These are phyloP conservation scores for Exephanes ischioxanthus DNA, from an alignment of 2,888 invertebrate genomes.

Conservation along the genomic window DNA sequence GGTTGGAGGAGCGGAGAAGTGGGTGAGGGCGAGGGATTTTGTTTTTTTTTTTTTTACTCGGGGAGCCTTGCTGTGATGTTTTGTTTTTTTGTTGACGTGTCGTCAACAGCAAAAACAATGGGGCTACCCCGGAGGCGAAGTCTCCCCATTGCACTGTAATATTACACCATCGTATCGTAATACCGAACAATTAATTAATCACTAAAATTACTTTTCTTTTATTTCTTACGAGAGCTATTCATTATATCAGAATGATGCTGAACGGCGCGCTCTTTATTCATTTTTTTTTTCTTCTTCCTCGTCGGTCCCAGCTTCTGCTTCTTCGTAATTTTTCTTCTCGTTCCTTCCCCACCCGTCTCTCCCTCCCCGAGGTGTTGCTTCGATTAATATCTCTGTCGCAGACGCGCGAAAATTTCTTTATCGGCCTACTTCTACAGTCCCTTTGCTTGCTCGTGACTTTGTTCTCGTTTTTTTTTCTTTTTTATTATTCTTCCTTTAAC, in stretches of 20 bases:
- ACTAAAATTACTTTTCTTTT: slow-evolving; percentile 77
- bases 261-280: slow-evolving; percentile 61
- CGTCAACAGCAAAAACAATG: slow-evolving; percentile 38
- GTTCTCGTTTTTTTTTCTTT: slow-evolving; percentile 51
- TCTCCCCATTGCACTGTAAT: slow-evolving; percentile 67
- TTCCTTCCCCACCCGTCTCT: slow-evolving; percentile 43
- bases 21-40: slow-evolving; percentile 41
- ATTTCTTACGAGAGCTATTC: slow-evolving; percentile 68
- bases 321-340: slow-evolving; percentile 55
- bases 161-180: slow-evolving; percentile 64
- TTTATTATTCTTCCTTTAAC: slow-evolving; percentile 57
- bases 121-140: slow-evolving; percentile 45
- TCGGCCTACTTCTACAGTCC: not conserved
- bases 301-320: slow-evolving; percentile 61
- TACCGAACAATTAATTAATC: slow-evolving; percentile 77
- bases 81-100: slow-evolving; percentile 40
- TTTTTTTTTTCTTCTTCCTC: slow-evolving; percentile 46
- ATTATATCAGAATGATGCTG: slow-evolving; percentile 64
- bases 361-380: slow-evolving; percentile 44
- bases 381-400: slow-evolving; percentile 28
- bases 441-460: slow-evolving; percentile 16
- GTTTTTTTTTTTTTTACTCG: slow-evolving; percentile 28
- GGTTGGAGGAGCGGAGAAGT: slow-evolving; percentile 40
- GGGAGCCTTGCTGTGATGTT: slow-evolving; percentile 30
- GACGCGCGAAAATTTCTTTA: slow-evolving; percentile 29